Evolutionary conservation across 2,888 invertebrate species (phyloP).

Genomic region (Tortricodes alternella): DNA sequence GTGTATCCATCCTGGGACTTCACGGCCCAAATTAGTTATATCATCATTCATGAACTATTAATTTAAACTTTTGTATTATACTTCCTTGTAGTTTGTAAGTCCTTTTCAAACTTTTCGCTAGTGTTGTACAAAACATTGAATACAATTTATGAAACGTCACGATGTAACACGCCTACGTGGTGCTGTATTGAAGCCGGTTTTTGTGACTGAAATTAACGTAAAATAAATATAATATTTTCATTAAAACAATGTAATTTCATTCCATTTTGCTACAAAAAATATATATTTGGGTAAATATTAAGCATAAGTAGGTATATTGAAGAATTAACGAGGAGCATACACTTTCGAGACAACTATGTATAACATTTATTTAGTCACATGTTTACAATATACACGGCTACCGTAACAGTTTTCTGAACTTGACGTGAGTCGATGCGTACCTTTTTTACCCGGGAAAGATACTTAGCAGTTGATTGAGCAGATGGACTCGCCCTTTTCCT

Average conservation of each 20-base stretch:
- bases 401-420: no score
- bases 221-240: constrained; percentile 69
- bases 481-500: neutral
- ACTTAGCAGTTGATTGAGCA: no score
- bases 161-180: constrained; percentile 59
- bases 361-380: no score
- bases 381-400: no score
- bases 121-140: constrained; percentile 37
- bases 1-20: constrained; percentile 63
- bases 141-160: constrained; percentile 78
- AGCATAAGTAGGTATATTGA: no score
- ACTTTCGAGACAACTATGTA: no score
- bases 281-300: no score
- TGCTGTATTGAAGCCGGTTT: constrained; percentile 62
- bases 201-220: constrained; percentile 66
- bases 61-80: constrained; percentile 76
- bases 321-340: no score
- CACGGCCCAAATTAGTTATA: constrained; percentile 56
- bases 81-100: constrained; percentile 73
- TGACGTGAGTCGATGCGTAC: no score
- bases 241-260: constrained; percentile 44
- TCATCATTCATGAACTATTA: constrained; percentile 37
- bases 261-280: neutral
- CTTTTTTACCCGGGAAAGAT: no score
- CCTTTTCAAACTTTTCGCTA: constrained; percentile 50